phyloP scores from a whole-genome alignment of 2,797 vertebrate species.

The Rhincodon typus region DNA sequence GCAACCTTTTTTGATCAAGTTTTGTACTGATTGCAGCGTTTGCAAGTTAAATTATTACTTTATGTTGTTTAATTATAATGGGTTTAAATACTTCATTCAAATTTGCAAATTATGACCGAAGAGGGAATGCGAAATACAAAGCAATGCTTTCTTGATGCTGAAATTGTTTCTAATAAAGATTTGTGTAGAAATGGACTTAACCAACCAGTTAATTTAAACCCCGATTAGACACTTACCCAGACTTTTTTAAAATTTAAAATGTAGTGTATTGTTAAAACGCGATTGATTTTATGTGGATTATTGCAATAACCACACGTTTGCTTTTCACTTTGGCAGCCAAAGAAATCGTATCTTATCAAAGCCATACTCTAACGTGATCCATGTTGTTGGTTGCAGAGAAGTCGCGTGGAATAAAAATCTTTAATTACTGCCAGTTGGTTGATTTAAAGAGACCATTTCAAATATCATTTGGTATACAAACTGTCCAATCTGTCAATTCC shows the following conservation, averaged over 20 bases:
- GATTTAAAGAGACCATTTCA: neutral
- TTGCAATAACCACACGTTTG: neutral
- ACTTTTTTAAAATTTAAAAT: neutral
- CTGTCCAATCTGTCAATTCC: slow-evolving; percentile 1
- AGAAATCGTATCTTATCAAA: neutral
- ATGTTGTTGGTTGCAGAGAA: neutral
- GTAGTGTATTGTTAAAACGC: neutral
- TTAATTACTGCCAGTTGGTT: neutral
- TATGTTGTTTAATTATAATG: neutral
- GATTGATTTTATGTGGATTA: neutral
- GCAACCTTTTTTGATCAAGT: neutral
- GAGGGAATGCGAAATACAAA: neutral
- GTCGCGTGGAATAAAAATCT: neutral
- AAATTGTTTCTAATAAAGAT: neutral
- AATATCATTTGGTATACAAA: neutral
- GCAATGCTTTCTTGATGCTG: neutral
- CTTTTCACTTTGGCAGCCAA: neutral
- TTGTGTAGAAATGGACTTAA: neutral
- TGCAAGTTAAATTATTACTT: neutral
- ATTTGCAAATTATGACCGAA: neutral
- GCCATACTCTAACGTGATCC: neutral
- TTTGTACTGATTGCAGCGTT: neutral
- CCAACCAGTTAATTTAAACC: neutral
- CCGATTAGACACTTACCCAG: neutral
- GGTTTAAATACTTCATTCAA: neutral